Evolutionary conservation across 2,888 invertebrate genomes (phyloP), one percentile per base, ranked within the genome.

Genomic region (Seira sanloemensis): DNA sequence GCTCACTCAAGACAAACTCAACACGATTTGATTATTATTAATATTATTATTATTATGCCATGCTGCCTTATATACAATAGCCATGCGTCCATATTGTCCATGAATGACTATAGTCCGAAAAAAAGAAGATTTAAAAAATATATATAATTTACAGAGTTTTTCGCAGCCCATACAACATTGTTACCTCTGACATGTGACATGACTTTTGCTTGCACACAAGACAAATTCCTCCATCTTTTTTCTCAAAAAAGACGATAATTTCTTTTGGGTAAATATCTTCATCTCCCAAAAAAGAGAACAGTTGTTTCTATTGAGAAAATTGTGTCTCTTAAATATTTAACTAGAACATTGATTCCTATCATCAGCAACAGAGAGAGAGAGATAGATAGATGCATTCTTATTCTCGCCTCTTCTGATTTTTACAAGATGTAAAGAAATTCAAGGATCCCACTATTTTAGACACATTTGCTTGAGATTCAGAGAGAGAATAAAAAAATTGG

Each of bases 1-100:
- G 1, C 62, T 62, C n/a, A 9, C 67, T 16, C 69, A 69, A 27
- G 69, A 27, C 69, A 69, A 67, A 69, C 50, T 46, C 58, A 69
- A 84, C 79, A 76, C 73, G 79, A 78, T 75, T 69, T 77, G 73
- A 77, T 83, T 78, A 77, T 83, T 73, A 76, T 76, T 66, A 66
- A 25, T 50, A 76, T 76, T 50, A 76, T 67, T 67, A 76, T 24
- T 62, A 46, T 21, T 58, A 26, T 62, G n/a, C 50, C 2, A 26
- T 24, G 73, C 66, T 54, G n/a, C n/a, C n/a, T n/a, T n/a, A 80
- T 80, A 54, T 50, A 23, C 54, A 65, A 23, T 72, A 25, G 71
- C 24, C 54, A 21, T 76, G n/a, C n/a, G 67, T 50, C 62, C 62
- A 62, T 62, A 62, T 62, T 62, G 62, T 62, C 62, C 62, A 62